Conservation (phyloP, 2,113 vertebrate genomes). For the Myiagra hebetior region DNA sequence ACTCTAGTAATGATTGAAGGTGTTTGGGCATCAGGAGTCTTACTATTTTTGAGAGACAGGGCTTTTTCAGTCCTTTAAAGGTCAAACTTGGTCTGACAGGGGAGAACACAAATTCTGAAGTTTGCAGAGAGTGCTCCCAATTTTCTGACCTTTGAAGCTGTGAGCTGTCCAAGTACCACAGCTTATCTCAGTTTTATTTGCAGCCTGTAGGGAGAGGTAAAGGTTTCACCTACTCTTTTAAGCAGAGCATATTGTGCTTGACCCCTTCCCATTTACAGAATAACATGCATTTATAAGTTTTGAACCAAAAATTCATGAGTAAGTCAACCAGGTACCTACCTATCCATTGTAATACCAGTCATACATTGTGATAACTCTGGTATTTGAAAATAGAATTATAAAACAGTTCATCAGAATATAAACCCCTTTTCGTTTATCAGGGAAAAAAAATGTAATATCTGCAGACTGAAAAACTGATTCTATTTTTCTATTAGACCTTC, state of each 20-base stretch:
- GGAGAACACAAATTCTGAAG: background rate
- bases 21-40: background rate
- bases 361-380: background rate
- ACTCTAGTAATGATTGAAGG: background rate
- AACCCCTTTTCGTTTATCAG: background rate
- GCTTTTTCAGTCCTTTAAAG: background rate
- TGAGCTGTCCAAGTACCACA: background rate
- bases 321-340: accelerated
- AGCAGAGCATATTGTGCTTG: background rate
- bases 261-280: background rate
- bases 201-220: background rate
- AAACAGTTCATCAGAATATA: background rate
- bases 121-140: background rate
- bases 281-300: background rate
- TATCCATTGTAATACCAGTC: background rate
- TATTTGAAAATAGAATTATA: background rate
- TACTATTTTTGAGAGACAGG: background rate
- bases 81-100: background rate
- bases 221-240: background rate
- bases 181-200: background rate
- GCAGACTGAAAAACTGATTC: background rate
- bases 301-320: background rate
- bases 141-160: constrained; percentile 15
- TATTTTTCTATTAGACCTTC: background rate
- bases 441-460: background rate